Percentiles rank a stretch among this genome's conserved stretches.
Conservation (phyloP, 2,797 vertebrate genomes). For the Fistularia commersonii region DNA sequence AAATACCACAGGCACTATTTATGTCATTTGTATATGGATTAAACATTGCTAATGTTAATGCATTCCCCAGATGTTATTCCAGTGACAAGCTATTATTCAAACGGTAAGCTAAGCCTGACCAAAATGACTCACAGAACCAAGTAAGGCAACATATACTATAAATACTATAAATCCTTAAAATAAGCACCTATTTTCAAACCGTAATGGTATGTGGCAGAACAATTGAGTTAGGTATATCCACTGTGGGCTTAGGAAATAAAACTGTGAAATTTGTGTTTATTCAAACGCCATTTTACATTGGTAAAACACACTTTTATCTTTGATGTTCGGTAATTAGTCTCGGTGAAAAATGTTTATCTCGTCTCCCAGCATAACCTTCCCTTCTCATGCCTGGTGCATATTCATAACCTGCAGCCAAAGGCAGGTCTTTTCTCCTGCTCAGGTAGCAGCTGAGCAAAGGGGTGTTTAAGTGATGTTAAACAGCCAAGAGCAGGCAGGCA, state of each 20-base stretch:
- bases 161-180: slow-evolving; percentile 12
- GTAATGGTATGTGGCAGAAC: slow-evolving; percentile 39
- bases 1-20: slow-evolving; percentile 17
- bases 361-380: neutral
- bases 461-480: slow-evolving; percentile 25
- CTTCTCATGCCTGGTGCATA: slow-evolving; percentile 2
- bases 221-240: slow-evolving; percentile 15
- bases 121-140: slow-evolving; percentile 37
- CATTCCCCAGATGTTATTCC: slow-evolving; percentile 22
- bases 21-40: slow-evolving; percentile 27
- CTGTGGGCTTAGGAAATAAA: slow-evolving; percentile 25
- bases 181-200: slow-evolving; percentile 13
- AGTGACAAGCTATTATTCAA: slow-evolving; percentile 35
- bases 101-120: slow-evolving; percentile 15
- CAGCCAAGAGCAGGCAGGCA: slow-evolving; percentile 27
- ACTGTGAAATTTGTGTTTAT: slow-evolving; percentile 5
- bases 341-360: slow-evolving; percentile 2
- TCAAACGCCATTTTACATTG: slow-evolving; percentile 15
- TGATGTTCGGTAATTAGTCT: neutral
- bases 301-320: slow-evolving; percentile 3
- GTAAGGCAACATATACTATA: slow-evolving; percentile 14
- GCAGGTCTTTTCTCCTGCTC: slow-evolving; percentile 15
- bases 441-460: slow-evolving; percentile 13
- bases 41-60: slow-evolving; percentile 15
- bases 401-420: slow-evolving; percentile 17